Conservation (phyloP, 92 coral and sea anemone species). For the Actinostola sp. region DNA sequence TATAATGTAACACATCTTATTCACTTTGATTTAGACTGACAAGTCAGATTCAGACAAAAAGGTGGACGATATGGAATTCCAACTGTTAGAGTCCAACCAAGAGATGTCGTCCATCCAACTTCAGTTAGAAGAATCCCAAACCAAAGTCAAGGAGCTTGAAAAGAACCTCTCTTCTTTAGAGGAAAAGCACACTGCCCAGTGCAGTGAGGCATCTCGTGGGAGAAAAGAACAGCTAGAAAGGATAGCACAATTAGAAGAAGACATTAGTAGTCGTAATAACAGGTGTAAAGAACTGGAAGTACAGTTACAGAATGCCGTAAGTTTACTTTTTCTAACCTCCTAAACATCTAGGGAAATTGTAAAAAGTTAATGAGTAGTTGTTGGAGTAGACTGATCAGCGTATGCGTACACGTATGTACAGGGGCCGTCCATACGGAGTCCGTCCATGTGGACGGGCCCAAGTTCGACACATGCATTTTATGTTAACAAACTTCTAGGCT, state of each 20-base stretch:
- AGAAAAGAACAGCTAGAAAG: constrained; percentile 52
- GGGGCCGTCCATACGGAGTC: no score
- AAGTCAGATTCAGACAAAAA: constrained; percentile 37
- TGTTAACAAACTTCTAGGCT: no score
- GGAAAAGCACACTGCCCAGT: constrained; percentile 33
- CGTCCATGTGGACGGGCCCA: no score
- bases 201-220: constrained; percentile 45
- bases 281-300: constrained; percentile 37
- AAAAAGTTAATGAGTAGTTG: neutral
- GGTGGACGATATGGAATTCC: constrained; percentile 46
- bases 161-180: constrained; percentile 32
- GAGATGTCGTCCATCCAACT: constrained; percentile 37
- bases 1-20: neutral
- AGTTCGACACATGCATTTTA: no score
- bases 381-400: neutral
- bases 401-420: no score
- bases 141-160: constrained; percentile 60
- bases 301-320: constrained; percentile 60
- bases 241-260: constrained; percentile 68
- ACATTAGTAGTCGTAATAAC: constrained; percentile 35
- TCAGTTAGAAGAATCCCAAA: constrained; percentile 44
- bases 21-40: constrained; percentile 34
- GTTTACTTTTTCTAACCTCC: constrained; percentile 1
- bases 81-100: constrained; percentile 45
- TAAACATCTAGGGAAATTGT: neutral